Base-by-base conservation (phyloP, 2,113 vertebrate species). In the Tringa solitaria region DNA sequence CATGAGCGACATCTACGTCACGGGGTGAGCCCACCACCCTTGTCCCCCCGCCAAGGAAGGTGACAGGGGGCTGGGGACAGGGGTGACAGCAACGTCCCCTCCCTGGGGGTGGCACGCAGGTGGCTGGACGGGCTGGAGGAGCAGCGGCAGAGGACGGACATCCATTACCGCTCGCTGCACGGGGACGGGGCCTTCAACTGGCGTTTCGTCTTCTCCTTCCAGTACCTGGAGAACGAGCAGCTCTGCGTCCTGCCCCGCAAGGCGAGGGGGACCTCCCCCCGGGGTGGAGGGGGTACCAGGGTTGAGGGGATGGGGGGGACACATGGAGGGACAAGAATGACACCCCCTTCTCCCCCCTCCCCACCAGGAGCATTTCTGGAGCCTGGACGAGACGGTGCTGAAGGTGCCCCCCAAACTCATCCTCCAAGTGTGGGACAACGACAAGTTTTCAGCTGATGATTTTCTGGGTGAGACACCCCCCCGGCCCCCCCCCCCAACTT, bases 341-440 rank as follows among this genome's bases (percentile, higher is more conserved):
- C 48, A 5, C 15, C 10, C 17, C 9, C 27, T 8, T 7, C 24
- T 4, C 22, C 6, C 6, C 8, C 9, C 3, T 0, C 21, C 53
- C 8, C 4, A 12, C 23, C 75, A 98, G 98, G 95, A 98, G 32
- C 97, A 97, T 67, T 87, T 98, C 64, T 98, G 98, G 98, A 98
- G 97, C 83, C 86, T 98, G 85, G 98, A 98, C 1, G 90, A 97
- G 80, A 97, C 89, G 0, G 73, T 92, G 39, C 84, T 43, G 37
- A 98, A 97, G 91, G 92, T 98, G 35, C 98, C 98, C 17, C 97
- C 98, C 27, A 95, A 96, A 37, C 98, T 98, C 51, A 95, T 98
- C 82, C 97, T 98, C 73, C 98, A 98, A 60, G 73, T 98, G 72
- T 98, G 98, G 98, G 98, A 98, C 94, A 98, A 98, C 1, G 97